A percentile compares a stretch with the other conserved stretches of the same genome.
Evolutionary conservation across 2,797 vertebrate species (phyloP).

Genomic region (Helarctos malayanus): DNA sequence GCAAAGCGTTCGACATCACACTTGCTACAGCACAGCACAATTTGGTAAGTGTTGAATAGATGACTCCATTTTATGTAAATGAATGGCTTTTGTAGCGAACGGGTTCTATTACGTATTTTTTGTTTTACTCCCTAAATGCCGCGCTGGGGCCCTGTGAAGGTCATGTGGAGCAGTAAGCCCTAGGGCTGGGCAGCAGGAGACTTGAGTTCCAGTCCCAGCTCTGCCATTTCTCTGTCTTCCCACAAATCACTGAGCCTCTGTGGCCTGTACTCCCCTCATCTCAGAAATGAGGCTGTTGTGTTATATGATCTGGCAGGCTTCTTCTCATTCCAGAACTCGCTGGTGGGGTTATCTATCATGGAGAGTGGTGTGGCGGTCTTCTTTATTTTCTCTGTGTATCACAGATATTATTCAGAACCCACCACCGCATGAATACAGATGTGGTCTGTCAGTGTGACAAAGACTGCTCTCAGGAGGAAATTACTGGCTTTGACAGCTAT

Average conservation of each 20-base stretch:
- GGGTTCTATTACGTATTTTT: neutral
- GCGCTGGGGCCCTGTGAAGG: neutral
- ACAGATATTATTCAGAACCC: slow-evolving; percentile 67
- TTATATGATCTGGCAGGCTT: neutral
- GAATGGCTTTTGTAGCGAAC: neutral
- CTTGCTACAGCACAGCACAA: neutral
- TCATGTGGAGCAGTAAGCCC: neutral
- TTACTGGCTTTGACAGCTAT: slow-evolving; percentile 67
- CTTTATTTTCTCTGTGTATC: slow-evolving; percentile 63
- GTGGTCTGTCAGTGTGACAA: slow-evolving; percentile 74
- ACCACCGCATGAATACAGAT: slow-evolving; percentile 76
- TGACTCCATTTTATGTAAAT: neutral
- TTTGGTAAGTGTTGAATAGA: neutral
- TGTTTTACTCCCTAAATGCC: neutral
- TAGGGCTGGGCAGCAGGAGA: neutral
- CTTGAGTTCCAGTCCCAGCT: neutral
- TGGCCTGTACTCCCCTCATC: neutral
- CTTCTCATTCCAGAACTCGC: neutral
- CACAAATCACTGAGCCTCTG: neutral
- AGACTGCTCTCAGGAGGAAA: slow-evolving; percentile 73
- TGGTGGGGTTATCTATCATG: slow-evolving; percentile 35
- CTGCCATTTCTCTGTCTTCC: neutral
- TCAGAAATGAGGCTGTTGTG: neutral
- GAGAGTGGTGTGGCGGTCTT: slow-evolving; percentile 30
- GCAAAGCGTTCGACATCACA: rapidly evolving